A percentile compares a stretch with the other conserved stretches of the same genome.
Evolutionary conservation across 2,113 vertebrate species (phyloP).

Genomic region (Cavia aperea): DNA sequence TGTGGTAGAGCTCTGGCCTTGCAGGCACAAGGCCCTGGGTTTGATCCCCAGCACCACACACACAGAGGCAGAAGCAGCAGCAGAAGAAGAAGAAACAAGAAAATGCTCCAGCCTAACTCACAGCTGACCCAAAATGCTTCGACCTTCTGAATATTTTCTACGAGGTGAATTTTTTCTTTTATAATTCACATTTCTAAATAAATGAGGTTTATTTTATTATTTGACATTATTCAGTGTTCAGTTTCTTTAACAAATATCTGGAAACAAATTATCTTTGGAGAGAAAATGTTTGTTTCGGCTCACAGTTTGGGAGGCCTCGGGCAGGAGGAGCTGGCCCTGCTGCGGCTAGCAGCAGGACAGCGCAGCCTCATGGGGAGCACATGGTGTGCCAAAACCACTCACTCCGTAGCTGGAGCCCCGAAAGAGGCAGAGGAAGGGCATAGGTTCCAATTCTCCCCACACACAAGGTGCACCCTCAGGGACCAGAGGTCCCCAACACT

Average conservation of each 20-base stretch:
- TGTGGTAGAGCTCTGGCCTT: background rate
- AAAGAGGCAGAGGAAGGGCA: background rate
- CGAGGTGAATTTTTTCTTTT: background rate
- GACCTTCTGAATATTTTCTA: background rate
- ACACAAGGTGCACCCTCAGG: background rate
- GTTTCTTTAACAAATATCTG: background rate
- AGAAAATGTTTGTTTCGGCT: background rate
- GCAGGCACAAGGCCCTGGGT: background rate
- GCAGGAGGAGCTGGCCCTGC: background rate
- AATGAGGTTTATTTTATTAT: background rate
- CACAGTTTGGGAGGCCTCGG: background rate
- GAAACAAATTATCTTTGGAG: background rate
- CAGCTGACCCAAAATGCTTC: background rate
- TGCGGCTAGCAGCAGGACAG: background rate
- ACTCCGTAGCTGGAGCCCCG: background rate
- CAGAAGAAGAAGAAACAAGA: background rate
- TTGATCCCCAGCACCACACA: background rate
- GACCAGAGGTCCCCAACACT: background rate
- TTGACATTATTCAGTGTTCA: background rate
- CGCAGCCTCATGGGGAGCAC: background rate
- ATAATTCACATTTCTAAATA: background rate
- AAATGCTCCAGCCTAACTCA: background rate
- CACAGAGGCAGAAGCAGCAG: background rate
- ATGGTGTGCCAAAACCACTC: background rate
- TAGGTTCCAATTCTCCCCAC: background rate